phyloP scores from a whole-genome alignment of 2,888 invertebrate species.

The Chymomyza caudatula region DNA sequence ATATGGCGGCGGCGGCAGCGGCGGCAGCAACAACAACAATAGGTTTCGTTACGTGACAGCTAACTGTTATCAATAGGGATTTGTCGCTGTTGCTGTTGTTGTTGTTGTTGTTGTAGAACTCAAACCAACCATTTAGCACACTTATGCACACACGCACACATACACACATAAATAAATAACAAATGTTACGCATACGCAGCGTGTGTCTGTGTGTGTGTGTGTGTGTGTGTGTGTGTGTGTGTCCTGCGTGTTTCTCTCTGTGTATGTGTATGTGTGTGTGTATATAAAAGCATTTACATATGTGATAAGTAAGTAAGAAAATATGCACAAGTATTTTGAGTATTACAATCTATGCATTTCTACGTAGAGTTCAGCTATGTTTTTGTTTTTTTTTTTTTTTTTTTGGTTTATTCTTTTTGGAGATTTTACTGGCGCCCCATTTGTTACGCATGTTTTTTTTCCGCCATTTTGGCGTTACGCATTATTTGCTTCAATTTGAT shows the following conservation, averaged over 20 bases:
- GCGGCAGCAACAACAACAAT: not conserved
- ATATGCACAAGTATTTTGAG: not conserved
- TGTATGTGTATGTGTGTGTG: not conserved
- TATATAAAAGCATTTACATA: not conserved
- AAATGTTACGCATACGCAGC: not conserved
- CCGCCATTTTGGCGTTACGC: not conserved
- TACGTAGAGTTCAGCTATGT: slow-evolving; percentile 14
- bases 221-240: slow-evolving; percentile 7
- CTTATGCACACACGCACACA: not conserved
- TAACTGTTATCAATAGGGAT: not conserved
- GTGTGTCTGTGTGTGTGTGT: not conserved
- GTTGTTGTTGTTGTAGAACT: not conserved
- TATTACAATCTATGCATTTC: not conserved
- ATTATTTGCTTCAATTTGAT: not conserved
- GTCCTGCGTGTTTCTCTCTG: not conserved
- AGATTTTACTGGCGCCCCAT: slow-evolving; percentile 3
- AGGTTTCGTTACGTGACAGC: not conserved
- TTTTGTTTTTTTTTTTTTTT: slow-evolving; percentile 10
- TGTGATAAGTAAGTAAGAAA: not conserved
- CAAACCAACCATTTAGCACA: not conserved
- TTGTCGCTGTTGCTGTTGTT: not conserved
- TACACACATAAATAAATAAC: not conserved
- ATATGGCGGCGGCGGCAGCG: not conserved
- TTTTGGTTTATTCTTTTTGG: slow-evolving; percentile 2
- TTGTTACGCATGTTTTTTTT: not conserved